Evolutionary conservation across 2,113 vertebrate genomes (phyloP), one percentile per base, ranked within the genome.

Genomic region (Elephantulus edwardii): DNA sequence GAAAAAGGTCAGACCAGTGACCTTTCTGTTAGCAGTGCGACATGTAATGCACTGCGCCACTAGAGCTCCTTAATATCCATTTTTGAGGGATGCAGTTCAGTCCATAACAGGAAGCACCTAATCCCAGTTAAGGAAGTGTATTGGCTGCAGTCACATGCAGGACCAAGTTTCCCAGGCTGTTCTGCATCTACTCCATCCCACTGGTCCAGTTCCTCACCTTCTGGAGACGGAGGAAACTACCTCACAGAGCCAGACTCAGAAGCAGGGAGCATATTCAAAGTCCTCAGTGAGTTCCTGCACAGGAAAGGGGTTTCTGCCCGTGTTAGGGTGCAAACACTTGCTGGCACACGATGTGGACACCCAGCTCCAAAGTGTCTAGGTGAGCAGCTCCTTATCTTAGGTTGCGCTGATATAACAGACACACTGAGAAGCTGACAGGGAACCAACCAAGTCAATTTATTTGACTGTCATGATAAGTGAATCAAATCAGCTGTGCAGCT

Each of bases 381-480:
- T 79, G 58, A 88, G 84, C 91, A 78, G 66, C 30, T 66, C 46
- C 82, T 91, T 89, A 91, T 95, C 85, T 66, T 72, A 5, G 26
- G 64, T 79, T 79, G 5, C 19, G 6, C 75, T 77, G 44, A 81
- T 54, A 48, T 44, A 88, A 86, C 46, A 77, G 90, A 86, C 46
- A 77, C 89, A 40, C 48, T 22, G 38, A 91, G 89, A 89, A 79
- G 54, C 77, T 62, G 74, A 94, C 56, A 92, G 89, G 87, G 71
- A 94, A 87, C 89, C 54, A 88, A 94, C 46, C 78, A 70, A 80
- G 66, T 46, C 82, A 60, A 70, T 94, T 93, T 88, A 71, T 68
- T 89, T 94, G 79, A 72, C 88, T 52, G 60, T 79, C 85, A 50
- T 64, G 92, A 93, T 94, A 93, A 92, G 90, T 80, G 79, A 92